Evolutionary conservation across 1,140 invertebrate species (phyloP).

Genomic region (Euura lappo): DNA sequence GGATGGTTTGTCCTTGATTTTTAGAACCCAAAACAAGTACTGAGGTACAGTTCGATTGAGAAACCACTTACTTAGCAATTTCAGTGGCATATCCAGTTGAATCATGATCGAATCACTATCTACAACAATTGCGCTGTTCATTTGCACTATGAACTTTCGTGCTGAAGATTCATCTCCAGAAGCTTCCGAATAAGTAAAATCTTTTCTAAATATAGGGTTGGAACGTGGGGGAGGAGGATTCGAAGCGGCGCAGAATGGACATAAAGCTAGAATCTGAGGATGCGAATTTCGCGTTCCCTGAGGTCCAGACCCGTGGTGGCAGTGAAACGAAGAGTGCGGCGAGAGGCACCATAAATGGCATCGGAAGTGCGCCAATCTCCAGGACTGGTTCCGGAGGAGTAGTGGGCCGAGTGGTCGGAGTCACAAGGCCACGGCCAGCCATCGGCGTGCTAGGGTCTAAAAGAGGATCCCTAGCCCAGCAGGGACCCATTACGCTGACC

Average conservation of each 20-base stretch:
- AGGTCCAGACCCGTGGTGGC: slow-evolving; percentile 31
- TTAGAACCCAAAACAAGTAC: too few relatives aligned
- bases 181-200: too few relatives aligned
- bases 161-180: too few relatives aligned
- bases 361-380: background rate
- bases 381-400: slow-evolving; percentile 18
- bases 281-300: slow-evolving; percentile 63
- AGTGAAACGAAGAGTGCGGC: slow-evolving; percentile 35
- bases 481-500: slow-evolving; percentile 59
- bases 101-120: too few relatives aligned
- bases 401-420: slow-evolving; percentile 46
- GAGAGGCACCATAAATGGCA: slow-evolving; percentile 31
- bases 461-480: slow-evolving; percentile 43
- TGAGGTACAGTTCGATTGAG: too few relatives aligned
- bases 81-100: too few relatives aligned
- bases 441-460: slow-evolving; percentile 46
- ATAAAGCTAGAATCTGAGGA: slow-evolving; percentile 73
- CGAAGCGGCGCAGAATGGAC: slow-evolving; percentile 68
- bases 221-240: slow-evolving; percentile 56
- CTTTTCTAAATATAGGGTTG: slow-evolving; percentile 36
- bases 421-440: slow-evolving; percentile 49
- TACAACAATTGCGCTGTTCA: too few relatives aligned
- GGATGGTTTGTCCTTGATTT: too few relatives aligned
- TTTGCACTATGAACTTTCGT: too few relatives aligned
- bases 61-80: too few relatives aligned